Conservation (phyloP, 2,888 invertebrate genomes). For the Plusia festucae region DNA sequence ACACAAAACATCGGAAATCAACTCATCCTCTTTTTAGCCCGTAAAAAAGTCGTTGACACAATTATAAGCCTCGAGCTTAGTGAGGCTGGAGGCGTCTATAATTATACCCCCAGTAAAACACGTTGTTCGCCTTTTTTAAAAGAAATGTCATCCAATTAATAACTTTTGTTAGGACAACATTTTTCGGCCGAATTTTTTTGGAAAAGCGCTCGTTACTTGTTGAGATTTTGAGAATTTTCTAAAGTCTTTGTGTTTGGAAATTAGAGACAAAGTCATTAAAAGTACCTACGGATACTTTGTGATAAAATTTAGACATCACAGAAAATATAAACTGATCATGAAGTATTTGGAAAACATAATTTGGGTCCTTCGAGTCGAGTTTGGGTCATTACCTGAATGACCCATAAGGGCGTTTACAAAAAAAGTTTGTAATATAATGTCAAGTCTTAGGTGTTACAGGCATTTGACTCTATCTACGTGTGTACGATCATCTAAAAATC, state of each 20-base stretch:
- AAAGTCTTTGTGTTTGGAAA: not conserved
- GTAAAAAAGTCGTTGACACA: conserved; percentile 1
- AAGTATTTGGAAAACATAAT: no score
- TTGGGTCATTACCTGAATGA: no score
- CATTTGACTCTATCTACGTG: no score
- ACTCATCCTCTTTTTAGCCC: not conserved
- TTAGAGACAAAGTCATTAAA: not conserved
- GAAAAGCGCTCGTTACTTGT: not conserved
- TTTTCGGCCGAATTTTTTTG: not conserved
- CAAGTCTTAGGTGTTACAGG: no score
- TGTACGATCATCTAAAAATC: no score
- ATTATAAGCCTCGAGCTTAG: conserved; percentile 3
- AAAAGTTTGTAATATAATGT: no score
- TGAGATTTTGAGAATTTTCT: no score
- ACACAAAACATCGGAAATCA: conserved; percentile 2
- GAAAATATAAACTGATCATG: no score
- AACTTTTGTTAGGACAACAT: not conserved
- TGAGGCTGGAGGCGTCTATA: not conserved
- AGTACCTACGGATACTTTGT: not conserved
- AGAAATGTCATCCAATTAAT: conserved; percentile 1
- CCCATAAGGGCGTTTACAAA: no score
- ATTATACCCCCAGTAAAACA: not conserved
- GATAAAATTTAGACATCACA: no score
- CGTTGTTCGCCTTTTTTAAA: conserved; percentile 3
- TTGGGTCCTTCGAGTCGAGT: no score